Evolutionary conservation across 2,113 vertebrate species (phyloP).

Genomic region (Herpailurus yagouaroundi): DNA sequence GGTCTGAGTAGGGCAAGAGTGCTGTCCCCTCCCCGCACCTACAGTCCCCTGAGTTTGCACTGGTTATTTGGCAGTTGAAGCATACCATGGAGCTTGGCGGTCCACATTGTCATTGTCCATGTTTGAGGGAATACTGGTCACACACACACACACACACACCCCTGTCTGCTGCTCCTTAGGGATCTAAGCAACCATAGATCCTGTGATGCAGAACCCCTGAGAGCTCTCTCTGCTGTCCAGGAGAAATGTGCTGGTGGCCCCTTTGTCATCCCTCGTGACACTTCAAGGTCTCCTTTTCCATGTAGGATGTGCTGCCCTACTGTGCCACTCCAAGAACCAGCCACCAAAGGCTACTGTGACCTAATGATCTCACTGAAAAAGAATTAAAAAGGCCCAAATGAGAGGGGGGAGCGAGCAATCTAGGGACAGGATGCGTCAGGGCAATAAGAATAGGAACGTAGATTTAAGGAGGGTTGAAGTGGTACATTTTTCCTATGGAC

Average conservation of each 20-base stretch:
- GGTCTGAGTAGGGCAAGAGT: not conserved
- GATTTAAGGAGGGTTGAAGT: not conserved
- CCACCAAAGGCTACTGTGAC: not conserved
- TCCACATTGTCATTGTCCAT: no score
- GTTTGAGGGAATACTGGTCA: no score
- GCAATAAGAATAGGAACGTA: not conserved
- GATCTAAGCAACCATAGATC: not conserved
- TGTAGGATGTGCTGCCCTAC: not conserved
- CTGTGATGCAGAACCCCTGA: not conserved
- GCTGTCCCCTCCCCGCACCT: not conserved
- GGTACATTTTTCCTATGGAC: not conserved
- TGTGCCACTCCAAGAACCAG: not conserved
- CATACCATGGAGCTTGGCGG: not conserved
- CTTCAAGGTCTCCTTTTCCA: not conserved
- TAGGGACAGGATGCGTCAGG: not conserved
- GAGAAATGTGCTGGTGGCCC: not conserved
- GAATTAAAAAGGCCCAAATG: not conserved
- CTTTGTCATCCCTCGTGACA: not conserved
- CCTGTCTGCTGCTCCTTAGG: not conserved
- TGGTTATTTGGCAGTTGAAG: not conserved
- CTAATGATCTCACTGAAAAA: not conserved
- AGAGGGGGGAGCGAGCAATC: not conserved
- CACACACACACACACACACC: not conserved
- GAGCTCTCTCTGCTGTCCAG: not conserved
- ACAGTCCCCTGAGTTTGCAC: not conserved